phyloP scores from a whole-genome alignment of 2,888 invertebrate species.

The Meta bourneti region DNA sequence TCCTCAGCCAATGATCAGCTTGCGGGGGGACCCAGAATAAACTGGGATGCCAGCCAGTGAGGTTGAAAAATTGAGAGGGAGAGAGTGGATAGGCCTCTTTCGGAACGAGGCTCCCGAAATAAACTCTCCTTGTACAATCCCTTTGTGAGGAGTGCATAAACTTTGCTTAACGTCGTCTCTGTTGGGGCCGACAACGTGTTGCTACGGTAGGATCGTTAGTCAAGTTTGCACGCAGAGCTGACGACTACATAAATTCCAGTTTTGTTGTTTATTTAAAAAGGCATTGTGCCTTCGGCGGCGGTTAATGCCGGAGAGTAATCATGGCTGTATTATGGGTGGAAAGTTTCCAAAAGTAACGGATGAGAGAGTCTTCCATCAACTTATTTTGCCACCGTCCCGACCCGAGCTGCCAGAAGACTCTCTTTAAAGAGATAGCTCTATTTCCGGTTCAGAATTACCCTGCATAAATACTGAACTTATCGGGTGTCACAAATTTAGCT shows the following conservation, averaged over 20 bases:
- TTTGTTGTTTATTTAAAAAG: conserved; percentile 65
- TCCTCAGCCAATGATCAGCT: conserved; percentile 50
- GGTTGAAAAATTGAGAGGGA: conserved; percentile 65
- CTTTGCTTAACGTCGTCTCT: conserved; percentile 71
- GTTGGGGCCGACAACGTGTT: conserved; percentile 70
- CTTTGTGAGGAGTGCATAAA: conserved; percentile 72
- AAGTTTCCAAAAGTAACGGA: conserved; percentile 65
- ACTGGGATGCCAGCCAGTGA: conserved; percentile 65
- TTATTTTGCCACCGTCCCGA: conserved; percentile 67
- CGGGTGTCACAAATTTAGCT: conserved; percentile 38
- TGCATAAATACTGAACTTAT: conserved; percentile 51
- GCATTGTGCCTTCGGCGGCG: conserved; percentile 41
- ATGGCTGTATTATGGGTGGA: conserved; percentile 58
- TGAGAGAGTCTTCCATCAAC: conserved; percentile 63
- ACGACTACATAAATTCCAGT: conserved; percentile 74
- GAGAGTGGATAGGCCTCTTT: conserved; percentile 37
- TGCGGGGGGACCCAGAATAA: conserved; percentile 55
- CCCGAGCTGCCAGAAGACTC: conserved; percentile 22
- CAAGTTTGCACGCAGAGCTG: conserved; percentile 69
- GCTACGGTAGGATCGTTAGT: conserved; percentile 66
- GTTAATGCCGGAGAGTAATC: conserved; percentile 67
- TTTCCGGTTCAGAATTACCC: conserved; percentile 66
- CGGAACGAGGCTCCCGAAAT: conserved; percentile 55
- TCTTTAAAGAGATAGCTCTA: conserved; percentile 59
- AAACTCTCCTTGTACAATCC: conserved; percentile 55